phyloP scores from a whole-genome alignment of 1,140 invertebrate genomes.

The Aphidius gifuensis region DNA sequence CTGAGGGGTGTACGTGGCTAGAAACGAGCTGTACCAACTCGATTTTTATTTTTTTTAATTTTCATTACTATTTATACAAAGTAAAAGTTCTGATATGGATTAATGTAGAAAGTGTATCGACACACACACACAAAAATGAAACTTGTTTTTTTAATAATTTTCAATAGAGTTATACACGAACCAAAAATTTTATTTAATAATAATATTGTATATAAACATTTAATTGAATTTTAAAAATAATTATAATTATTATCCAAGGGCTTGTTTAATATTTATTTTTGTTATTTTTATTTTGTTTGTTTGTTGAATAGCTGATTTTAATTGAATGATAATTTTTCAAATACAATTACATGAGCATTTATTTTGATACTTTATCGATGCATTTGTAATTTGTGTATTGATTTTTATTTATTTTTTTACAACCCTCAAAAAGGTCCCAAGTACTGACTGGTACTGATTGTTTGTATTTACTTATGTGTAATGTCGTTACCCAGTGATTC shows the following conservation, averaged over 20 bases:
- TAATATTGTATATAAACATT: no score
- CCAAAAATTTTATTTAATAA: no score
- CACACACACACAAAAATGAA: not conserved
- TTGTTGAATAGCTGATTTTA: no score
- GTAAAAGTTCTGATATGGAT: constrained; percentile 49
- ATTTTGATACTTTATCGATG: no score
- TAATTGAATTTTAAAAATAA: no score
- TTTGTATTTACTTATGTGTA: constrained; percentile 37
- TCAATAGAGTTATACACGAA: no score
- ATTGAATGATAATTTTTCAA: no score
- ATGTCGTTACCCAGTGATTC: constrained; percentile 26
- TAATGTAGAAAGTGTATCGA: constrained; percentile 42
- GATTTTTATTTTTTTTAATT: no score
- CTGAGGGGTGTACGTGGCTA: constrained; percentile 32
- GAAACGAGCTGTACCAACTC: not conserved
- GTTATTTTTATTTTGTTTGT: no score
- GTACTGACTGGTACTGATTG: constrained; percentile 36
- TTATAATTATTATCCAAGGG: no score
- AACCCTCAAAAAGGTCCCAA: constrained; percentile 22
- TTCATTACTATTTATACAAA: not conserved
- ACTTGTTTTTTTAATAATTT: not conserved
- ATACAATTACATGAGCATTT: no score
- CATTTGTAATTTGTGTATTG: not conserved
- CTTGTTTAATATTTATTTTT: no score
- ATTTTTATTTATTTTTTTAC: not conserved